Conservation (phyloP, 2,113 vertebrate species). For the Dunckerocampus dactyliophorus region DNA sequence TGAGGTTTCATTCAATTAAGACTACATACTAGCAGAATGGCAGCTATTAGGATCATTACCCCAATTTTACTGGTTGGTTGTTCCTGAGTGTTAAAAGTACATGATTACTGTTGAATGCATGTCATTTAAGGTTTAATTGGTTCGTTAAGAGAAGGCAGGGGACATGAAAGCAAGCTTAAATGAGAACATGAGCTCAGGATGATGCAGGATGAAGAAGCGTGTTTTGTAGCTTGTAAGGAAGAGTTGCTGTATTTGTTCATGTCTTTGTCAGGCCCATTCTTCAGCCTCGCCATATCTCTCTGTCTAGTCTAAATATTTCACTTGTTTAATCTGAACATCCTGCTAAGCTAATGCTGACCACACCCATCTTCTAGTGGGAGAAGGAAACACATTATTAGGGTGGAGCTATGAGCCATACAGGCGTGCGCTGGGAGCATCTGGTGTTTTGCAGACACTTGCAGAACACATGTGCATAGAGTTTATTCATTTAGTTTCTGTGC, state of each 20-base stretch:
- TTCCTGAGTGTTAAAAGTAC: constrained; percentile 33
- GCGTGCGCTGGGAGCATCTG: constrained; percentile 1
- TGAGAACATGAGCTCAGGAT: constrained; percentile 6
- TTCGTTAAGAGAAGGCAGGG: constrained; percentile 19
- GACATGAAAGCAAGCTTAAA: constrained; percentile 16
- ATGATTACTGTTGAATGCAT: constrained; percentile 33
- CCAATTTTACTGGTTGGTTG: constrained; percentile 29
- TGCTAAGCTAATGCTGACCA: constrained; percentile 39
- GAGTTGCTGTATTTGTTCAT: constrained; percentile 33
- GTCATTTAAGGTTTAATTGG: constrained; percentile 24
- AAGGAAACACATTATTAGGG: constrained; percentile 37
- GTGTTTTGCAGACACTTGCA: neutral
- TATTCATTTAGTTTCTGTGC: too few relatives aligned
- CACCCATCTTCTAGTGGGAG: constrained; percentile 44
- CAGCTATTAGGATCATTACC: constrained; percentile 3
- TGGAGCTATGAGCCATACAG: constrained; percentile 23
- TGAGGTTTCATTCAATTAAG: constrained; percentile 34
- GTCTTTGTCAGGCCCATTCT: constrained; percentile 20
- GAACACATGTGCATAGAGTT: neutral
- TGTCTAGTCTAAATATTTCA: constrained; percentile 1
- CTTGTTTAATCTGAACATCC: constrained; percentile 54
- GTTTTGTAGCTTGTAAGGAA: constrained; percentile 16
- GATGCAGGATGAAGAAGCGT: constrained; percentile 12
- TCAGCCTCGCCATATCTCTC: constrained; percentile 2
- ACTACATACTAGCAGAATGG: constrained; percentile 24